phyloP scores from a whole-genome alignment of 2,888 invertebrate genomes.

The Pteria penguin region DNA sequence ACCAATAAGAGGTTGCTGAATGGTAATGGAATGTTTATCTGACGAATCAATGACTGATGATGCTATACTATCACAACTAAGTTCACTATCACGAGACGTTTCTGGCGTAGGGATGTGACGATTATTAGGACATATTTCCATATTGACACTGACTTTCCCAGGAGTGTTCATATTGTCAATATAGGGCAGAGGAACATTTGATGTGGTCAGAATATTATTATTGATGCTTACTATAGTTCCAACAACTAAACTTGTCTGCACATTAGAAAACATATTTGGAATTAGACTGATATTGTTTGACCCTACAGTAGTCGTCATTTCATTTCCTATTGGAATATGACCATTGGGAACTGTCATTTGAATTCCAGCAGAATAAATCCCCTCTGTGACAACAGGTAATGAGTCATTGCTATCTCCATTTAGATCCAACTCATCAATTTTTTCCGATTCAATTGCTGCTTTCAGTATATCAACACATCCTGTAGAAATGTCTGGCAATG shows the following conservation, averaged over 20 bases:
- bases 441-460: conserved; percentile 26
- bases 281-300: conserved; percentile 18
- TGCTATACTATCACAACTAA: conserved; percentile 70
- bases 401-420: conserved; percentile 34
- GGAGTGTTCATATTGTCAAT: neutral
- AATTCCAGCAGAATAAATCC: conserved; percentile 16
- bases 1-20: conserved; percentile 30
- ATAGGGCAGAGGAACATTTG: conserved; percentile 11
- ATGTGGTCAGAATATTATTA: conserved; percentile 21
- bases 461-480: conserved; percentile 24
- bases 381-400: conserved; percentile 9
- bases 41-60: conserved; percentile 61
- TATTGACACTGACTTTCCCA: conserved; percentile 28
- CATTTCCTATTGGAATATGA: conserved; percentile 28
- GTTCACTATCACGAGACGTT: conserved; percentile 64
- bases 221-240: conserved; percentile 24
- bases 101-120: conserved; percentile 67
- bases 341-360: conserved; percentile 3
- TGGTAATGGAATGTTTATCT: conserved; percentile 67
- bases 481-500: conserved; percentile 7
- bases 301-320: conserved; percentile 24
- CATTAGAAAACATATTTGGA: conserved; percentile 20
- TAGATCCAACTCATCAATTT: conserved; percentile 20
- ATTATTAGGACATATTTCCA: conserved; percentile 56
- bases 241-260: conserved; percentile 19